Evolutionary conservation across 2,113 vertebrate species (phyloP), one percentile per base, ranked within the genome.

Genomic region (Cervus canadensis): DNA sequence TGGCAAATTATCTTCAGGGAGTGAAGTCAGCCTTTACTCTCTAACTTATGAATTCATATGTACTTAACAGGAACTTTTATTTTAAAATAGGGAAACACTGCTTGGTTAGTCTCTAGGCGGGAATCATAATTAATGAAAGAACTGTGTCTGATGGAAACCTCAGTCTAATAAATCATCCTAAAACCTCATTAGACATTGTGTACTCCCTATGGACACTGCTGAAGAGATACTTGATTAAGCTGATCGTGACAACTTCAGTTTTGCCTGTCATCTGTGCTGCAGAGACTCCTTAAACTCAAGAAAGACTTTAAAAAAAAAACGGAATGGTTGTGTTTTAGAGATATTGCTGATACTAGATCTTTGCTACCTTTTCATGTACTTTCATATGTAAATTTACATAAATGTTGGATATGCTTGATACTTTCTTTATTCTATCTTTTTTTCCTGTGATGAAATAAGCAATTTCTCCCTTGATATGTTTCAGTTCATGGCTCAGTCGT

Each of bases 81-180:
- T 92, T 85, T 82, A 93, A 93, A 60, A 93, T 79, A 67, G 90
- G 82, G 74, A 97, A 91, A 78, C 2, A 88, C 45, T 83, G 40
- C 57, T 94, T 56, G 90, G 50, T 60, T 89, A 60, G 71, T 84
- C 95, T 94, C 91, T 62, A 26, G 26, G 52, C 13, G 9, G 67
- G 67, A 76, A 50, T 94, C 59, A 16, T 97, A 97, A 97, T 97
- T 97, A 97, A 94, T 83, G 85, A 95, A 79, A 96, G n/a, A 92
- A 33, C 50, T 88, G 15, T 87, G 89, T 95, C 76, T 97, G 89
- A 87, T 89, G 43, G 78, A 97, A 96, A 97, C 30, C 56, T 97
- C 59, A 91, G 64, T 97, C 94, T 91, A 97, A 95, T 87, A 95
- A 95, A 95, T 97, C 95, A 97, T 96, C 79, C 93, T 82, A 90